These are phyloP conservation scores for Protaetia brevitarsis DNA, from an alignment of 1,140 invertebrate species.

Conservation along the genomic window DNA sequence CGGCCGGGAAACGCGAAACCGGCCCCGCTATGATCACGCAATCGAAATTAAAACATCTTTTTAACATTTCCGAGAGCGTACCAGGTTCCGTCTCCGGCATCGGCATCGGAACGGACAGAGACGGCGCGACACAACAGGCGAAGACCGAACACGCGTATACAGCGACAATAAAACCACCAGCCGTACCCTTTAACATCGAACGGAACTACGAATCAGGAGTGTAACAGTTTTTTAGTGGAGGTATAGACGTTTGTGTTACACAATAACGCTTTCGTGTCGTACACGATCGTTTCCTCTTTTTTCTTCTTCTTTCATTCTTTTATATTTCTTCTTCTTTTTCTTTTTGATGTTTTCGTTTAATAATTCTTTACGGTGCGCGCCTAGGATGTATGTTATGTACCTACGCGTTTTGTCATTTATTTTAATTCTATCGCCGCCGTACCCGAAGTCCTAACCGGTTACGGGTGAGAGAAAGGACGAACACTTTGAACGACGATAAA, in stretches of 20 bases:
- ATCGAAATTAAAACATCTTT: slow-evolving; percentile 12
- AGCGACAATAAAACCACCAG: no score
- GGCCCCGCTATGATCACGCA: no score
- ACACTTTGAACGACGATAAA: not conserved
- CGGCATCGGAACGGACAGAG: not conserved
- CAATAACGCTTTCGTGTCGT: slow-evolving; percentile 5
- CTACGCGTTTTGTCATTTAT: slow-evolving; percentile 4
- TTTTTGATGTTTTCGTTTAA: slow-evolving; percentile 4
- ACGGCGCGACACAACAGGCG: not conserved
- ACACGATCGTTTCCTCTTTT: not conserved
- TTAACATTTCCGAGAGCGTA: not conserved
- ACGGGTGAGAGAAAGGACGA: not conserved
- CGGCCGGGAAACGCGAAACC: no score
- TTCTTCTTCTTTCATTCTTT: not conserved
- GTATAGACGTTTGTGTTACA: slow-evolving; percentile 13
- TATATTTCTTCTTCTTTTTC: no score
- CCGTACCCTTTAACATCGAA: slow-evolving; percentile 5
- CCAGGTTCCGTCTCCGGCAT: no score
- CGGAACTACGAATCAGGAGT: not conserved
- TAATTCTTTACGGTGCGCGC: slow-evolving; percentile 7
- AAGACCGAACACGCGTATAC: not conserved
- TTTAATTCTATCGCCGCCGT: slow-evolving; percentile 6
- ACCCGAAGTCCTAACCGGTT: not conserved
- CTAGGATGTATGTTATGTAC: not conserved
- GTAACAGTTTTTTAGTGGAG: slow-evolving; percentile 3